Percentiles rank a stretch among this genome's conserved stretches.
phyloP scores from a whole-genome alignment of 1,140 invertebrate species.

The Colletes latitarsis region DNA sequence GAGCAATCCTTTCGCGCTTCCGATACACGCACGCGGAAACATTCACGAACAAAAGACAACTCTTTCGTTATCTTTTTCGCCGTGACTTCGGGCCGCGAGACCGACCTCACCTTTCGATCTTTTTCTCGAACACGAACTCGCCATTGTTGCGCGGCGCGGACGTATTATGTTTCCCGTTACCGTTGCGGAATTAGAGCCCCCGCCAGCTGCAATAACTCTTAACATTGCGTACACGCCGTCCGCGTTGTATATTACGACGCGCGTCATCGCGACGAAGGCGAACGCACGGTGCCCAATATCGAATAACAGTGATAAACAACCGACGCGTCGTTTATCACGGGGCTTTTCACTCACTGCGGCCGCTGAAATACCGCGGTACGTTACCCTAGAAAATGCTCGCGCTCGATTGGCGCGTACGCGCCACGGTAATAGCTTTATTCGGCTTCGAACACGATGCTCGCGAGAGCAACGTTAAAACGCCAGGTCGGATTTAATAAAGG shows the following conservation, averaged over 20 bases:
- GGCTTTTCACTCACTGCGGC: slow-evolving; percentile 8
- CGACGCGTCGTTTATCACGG: slow-evolving; percentile 17
- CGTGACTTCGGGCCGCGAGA: too few relatives aligned
- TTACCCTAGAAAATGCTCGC: background rate
- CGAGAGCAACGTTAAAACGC: background rate
- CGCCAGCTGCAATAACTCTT: slow-evolving; percentile 12
- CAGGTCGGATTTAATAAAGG: background rate
- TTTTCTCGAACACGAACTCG: background rate
- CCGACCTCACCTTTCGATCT: background rate
- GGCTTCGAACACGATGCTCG: background rate
- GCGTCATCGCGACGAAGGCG: slow-evolving; percentile 1
- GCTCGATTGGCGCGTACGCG: background rate
- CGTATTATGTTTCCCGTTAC: slow-evolving; percentile 18
- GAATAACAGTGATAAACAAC: slow-evolving; percentile 43
- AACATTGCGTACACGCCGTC: background rate
- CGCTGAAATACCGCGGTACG: background rate
- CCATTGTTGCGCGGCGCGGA: background rate
- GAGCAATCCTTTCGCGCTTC: background rate
- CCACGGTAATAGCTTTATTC: slow-evolving; percentile 16
- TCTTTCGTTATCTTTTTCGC: background rate
- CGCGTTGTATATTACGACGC: background rate
- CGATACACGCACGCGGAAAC: background rate
- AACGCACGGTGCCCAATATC: slow-evolving; percentile 25
- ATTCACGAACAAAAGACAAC: background rate
- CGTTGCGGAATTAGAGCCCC: background rate